phyloP scores from a whole-genome alignment of 2,113 vertebrate genomes.

The Oreamnos americanus region DNA sequence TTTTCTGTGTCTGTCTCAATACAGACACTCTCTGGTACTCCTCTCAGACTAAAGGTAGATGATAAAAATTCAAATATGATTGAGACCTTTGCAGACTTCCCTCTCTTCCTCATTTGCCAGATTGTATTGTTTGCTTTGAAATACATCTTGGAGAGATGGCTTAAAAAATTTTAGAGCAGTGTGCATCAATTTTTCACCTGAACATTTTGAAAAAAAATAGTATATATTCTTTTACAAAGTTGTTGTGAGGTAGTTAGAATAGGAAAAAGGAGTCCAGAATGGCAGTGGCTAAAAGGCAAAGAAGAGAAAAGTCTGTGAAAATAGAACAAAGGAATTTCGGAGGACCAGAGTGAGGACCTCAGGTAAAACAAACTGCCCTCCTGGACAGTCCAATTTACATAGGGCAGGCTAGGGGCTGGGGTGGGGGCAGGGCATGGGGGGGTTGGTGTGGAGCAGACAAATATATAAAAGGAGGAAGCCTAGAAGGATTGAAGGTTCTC shows the following conservation, averaged over 20 bases:
- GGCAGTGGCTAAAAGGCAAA: background rate
- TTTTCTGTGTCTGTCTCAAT: background rate
- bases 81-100: background rate
- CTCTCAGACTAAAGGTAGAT: background rate
- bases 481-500: background rate
- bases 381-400: background rate
- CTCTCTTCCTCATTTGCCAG: background rate
- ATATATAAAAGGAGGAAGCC: background rate
- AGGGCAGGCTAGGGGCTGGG: fast-evolving
- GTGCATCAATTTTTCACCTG: background rate
- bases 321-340: background rate
- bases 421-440: fast-evolving
- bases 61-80: background rate
- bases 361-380: background rate
- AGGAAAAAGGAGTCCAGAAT: background rate
- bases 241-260: background rate
- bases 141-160: background rate
- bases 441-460: fast-evolving
- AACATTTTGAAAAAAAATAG: background rate
- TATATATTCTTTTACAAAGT: background rate
- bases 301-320: background rate
- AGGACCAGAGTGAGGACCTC: background rate
- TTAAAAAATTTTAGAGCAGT: background rate
- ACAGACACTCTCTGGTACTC: background rate
- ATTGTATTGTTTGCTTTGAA: background rate